These are phyloP conservation scores for Andrena minutula DNA, from an alignment of 2,888 invertebrate species.

Conservation along the genomic window DNA sequence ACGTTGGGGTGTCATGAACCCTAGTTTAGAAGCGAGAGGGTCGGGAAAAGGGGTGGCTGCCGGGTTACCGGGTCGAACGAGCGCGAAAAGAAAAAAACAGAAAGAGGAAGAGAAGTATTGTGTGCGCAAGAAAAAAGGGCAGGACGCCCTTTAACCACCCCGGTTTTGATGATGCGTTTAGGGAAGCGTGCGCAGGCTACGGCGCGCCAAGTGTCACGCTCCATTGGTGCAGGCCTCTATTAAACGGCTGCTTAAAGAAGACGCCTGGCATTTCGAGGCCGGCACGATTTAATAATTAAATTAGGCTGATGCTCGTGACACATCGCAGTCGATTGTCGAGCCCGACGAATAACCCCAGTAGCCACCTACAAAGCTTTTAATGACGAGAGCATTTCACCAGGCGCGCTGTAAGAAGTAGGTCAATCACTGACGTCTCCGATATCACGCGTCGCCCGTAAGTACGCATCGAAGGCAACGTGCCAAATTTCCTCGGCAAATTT, in stretches of 20 bases:
- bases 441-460: conserved; percentile 47
- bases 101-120: conserved; percentile 53
- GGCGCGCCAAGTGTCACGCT: conserved; percentile 34
- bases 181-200: background rate
- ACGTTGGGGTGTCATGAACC: conserved; percentile 62
- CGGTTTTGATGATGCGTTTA: background rate
- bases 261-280: conserved; percentile 39
- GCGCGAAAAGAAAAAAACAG: conserved; percentile 34
- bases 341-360: conserved; percentile 46
- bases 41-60: conserved; percentile 42
- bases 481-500: conserved; percentile 53
- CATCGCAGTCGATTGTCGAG: conserved; percentile 41
- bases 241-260: conserved; percentile 18
- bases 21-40: conserved; percentile 54
- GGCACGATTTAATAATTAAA: conserved; percentile 64
- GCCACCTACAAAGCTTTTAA: conserved; percentile 58
- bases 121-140: conserved; percentile 45
- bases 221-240: conserved; percentile 27
- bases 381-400: conserved; percentile 44
- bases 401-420: conserved; percentile 59
- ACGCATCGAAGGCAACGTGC: conserved; percentile 53
- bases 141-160: conserved; percentile 4
- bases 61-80: conserved; percentile 58
- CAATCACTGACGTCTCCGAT: conserved; percentile 60
- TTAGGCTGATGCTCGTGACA: conserved; percentile 34